Percentiles rank a stretch among this genome's conserved stretches.
phyloP scores from a whole-genome alignment of 2,113 vertebrate genomes.

The Mellivora capensis region DNA sequence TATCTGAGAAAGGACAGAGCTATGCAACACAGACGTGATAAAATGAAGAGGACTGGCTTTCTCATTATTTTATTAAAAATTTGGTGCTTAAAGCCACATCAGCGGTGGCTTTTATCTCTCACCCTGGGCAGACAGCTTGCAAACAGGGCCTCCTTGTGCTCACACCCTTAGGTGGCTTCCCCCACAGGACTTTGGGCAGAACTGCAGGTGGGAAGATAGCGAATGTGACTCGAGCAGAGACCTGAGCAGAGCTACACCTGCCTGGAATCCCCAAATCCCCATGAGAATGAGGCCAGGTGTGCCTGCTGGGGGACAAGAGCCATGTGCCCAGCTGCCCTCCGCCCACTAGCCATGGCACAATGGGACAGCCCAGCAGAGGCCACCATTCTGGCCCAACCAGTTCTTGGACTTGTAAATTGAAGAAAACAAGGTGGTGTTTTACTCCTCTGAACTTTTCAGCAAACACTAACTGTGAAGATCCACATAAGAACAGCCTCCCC shows the following conservation, averaged over 20 bases:
- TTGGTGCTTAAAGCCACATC: background rate
- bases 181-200: background rate
- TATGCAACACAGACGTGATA: background rate
- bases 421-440: background rate
- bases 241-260: background rate
- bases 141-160: background rate
- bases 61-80: background rate
- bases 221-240: background rate
- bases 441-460: background rate
- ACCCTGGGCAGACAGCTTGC: background rate
- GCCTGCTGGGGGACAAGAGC: background rate
- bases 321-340: background rate
- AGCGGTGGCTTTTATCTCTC: accelerated
- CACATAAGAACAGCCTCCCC: no score
- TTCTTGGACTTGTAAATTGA: background rate
- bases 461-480: background rate
- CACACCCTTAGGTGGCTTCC: background rate
- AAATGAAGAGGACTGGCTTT: background rate
- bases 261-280: background rate
- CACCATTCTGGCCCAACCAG: no score
- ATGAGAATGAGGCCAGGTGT: background rate
- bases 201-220: accelerated
- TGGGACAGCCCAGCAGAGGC: background rate
- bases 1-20: background rate
- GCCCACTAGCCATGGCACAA: background rate